Percentiles rank a stretch among this genome's conserved stretches.
Evolutionary conservation across 2,888 invertebrate genomes (phyloP).

Genomic region (Gari tellinella): DNA sequence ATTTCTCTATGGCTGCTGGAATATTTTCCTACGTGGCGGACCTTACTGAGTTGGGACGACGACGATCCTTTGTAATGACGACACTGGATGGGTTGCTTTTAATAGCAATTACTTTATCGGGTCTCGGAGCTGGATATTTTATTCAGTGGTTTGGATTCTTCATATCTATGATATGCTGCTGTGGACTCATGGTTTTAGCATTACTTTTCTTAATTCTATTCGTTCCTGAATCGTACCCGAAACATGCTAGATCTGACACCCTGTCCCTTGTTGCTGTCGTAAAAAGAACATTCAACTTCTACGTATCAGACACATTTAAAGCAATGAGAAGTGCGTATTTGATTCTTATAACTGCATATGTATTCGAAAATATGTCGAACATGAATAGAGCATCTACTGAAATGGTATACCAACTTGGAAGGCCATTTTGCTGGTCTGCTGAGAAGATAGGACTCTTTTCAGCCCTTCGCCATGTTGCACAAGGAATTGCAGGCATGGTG

Average conservation of each 20-base stretch:
- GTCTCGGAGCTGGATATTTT: slow-evolving; percentile 38
- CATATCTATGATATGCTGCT: slow-evolving; percentile 14
- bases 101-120: slow-evolving; percentile 25
- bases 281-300: slow-evolving; percentile 23
- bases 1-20: slow-evolving; percentile 20
- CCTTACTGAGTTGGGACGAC: slow-evolving; percentile 33
- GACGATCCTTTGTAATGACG: slow-evolving; percentile 38
- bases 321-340: slow-evolving; percentile 27
- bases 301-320: slow-evolving; percentile 9
- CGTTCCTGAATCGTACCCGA: slow-evolving; percentile 30
- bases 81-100: slow-evolving; percentile 29
- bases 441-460: slow-evolving; percentile 48
- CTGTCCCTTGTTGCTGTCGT: slow-evolving; percentile 3
- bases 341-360: slow-evolving; percentile 29
- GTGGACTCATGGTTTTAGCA: background rate
- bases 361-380: slow-evolving; percentile 11
- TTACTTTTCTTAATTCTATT: background rate
- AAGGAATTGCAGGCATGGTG: slow-evolving; percentile 32
- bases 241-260: slow-evolving; percentile 6
- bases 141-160: slow-evolving; percentile 30
- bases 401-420: slow-evolving; percentile 54
- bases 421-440: slow-evolving; percentile 59
- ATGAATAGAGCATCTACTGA: slow-evolving; percentile 12
- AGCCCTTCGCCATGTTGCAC: slow-evolving; percentile 25
- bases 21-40: slow-evolving; percentile 52